These are phyloP conservation scores for Micromesistius poutassou DNA, from an alignment of 2,797 vertebrate species.

Conservation along the genomic window DNA sequence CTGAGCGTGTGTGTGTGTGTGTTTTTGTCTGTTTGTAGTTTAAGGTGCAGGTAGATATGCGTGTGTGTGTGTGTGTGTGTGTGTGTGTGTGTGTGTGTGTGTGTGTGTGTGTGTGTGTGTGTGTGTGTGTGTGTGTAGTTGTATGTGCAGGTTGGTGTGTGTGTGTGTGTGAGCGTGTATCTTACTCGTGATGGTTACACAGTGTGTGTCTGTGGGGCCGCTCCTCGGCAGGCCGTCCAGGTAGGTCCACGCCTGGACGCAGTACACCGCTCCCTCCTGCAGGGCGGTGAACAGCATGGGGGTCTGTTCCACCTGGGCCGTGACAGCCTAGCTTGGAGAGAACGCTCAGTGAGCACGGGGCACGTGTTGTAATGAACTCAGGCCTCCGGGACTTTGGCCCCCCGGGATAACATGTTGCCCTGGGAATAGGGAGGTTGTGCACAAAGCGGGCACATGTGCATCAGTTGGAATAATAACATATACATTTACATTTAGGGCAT, in stretches of 20 bases:
- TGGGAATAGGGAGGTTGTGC: no score
- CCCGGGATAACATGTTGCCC: no score
- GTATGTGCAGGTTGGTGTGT: background rate
- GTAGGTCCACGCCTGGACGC: constrained; percentile 51
- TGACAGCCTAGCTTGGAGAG: constrained; percentile 28
- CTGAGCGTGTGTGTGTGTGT: background rate
- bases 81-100: no score
- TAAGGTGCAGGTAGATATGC: background rate
- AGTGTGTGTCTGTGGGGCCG: constrained; percentile 47
- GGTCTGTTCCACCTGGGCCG: constrained; percentile 10
- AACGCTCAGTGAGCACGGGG: background rate
- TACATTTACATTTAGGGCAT: no score
- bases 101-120: constrained; percentile 13
- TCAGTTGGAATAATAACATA: no score
- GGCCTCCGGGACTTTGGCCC: background rate
- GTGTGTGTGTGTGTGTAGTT: background rate
- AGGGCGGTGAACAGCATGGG: constrained; percentile 35
- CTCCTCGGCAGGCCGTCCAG: constrained; percentile 34
- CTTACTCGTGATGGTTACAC: constrained; percentile 58
- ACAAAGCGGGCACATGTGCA: no score
- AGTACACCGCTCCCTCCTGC: constrained; percentile 59
- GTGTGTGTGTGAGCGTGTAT: background rate
- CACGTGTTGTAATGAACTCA: background rate
- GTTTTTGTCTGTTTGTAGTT: no score
- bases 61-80: no score